Conservation (phyloP, 2,888 invertebrate genomes). For the Spisula subtruncata region DNA sequence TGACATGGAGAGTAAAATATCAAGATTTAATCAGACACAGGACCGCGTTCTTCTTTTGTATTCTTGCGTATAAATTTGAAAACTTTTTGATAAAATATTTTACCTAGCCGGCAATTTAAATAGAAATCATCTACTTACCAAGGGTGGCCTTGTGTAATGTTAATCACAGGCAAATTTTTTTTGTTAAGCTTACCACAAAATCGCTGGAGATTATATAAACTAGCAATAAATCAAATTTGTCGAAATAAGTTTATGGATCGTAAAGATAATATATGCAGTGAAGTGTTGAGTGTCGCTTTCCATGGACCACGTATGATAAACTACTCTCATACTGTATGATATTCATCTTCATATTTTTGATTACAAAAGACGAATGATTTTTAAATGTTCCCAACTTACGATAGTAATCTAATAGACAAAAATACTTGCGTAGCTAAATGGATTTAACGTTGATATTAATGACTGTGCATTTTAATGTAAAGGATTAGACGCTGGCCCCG, state of each 20-base stretch:
- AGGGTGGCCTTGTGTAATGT: constrained; percentile 59
- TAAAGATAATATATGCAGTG: constrained; percentile 51
- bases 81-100: constrained; percentile 55
- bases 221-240: constrained; percentile 59
- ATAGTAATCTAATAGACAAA: constrained; percentile 36
- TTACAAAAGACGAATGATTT: constrained; percentile 31
- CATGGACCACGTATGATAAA: constrained; percentile 26
- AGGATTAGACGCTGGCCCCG: neutral
- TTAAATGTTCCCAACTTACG: constrained; percentile 29
- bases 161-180: constrained; percentile 30
- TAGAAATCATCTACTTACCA: constrained; percentile 34
- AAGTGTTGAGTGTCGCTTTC: constrained; percentile 33
- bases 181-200: constrained; percentile 34
- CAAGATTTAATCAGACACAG: constrained; percentile 62
- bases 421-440: neutral
- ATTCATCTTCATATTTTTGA: constrained; percentile 24
- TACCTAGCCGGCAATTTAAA: constrained; percentile 42
- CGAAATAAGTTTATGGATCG: constrained; percentile 18
- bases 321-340: neutral
- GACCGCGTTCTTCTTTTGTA: constrained; percentile 50
- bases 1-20: constrained; percentile 66
- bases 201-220: constrained; percentile 48
- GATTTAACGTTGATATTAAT: constrained; percentile 27
- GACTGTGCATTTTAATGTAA: constrained; percentile 5
- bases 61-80: constrained; percentile 41